Base-by-base conservation (phyloP, 2,888 invertebrate species). In the Dasypolia templi region DNA sequence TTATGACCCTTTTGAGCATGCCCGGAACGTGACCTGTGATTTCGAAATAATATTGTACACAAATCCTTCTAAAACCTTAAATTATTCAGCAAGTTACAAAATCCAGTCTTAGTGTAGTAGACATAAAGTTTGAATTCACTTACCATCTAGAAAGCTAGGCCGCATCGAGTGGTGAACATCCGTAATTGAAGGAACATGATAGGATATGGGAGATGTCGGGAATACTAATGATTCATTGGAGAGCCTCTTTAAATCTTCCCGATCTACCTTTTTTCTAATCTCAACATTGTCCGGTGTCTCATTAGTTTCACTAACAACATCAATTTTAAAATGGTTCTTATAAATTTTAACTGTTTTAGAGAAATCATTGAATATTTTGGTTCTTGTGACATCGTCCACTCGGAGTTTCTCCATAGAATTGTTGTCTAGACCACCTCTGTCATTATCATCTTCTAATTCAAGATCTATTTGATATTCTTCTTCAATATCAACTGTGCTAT, bases 281-380 rank as follows among this genome's bases (percentile, higher is more conserved):
- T 78, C 75, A 71, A 64, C 56, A 58, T 44, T 81, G 76, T 85
- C 56, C 5, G 17, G 70, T 75, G 61, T 74, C 32, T 65, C 62
- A 65, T 75, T 83, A 67, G 81, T 85, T 39, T 79, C 71, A 63
- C 72, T 72, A 17, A 70, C 63, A 63, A 44, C 61, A 44, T 72
- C 78, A 39, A 49, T 68, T 70, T 80, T 81, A 7, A 80, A 73
- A 74, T 75, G 73, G 49, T 81, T 84, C 29, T 71, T 86, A 68
- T 87, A 81, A 89, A 89, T 93, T 94, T 94, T 93, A 5, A 95
- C 91, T 3, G 96, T 96, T 72, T 93, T 93, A 22, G 93, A 95
- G 79, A 94, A 96, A 87, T 95, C 95, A 65, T 94, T 90, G 73
- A 93, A 95, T 83, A 96, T 92, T 86, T 94, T 95, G 0, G 89